These are phyloP conservation scores for Channa striata DNA, from an alignment of 2,797 vertebrate species.

Conservation along the genomic window DNA sequence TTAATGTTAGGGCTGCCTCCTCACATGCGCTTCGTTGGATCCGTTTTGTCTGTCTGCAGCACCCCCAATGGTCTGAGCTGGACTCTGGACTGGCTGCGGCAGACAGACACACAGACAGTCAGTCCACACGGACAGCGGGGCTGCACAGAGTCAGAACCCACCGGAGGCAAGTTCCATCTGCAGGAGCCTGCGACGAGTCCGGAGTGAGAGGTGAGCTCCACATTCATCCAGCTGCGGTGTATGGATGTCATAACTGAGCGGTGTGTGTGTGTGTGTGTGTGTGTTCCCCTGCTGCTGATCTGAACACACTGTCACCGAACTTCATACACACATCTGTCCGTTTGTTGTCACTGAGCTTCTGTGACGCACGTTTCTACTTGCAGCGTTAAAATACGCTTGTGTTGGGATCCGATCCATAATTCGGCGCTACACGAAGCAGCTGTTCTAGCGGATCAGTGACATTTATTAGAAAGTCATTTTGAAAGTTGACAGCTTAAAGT, in stretches of 20 bases:
- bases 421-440: background rate
- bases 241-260: background rate
- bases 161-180: background rate
- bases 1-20: background rate
- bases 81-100: too few relatives aligned
- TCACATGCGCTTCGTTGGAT: background rate
- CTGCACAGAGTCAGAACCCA: background rate
- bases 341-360: background rate
- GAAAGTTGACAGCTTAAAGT: background rate
- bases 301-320: background rate
- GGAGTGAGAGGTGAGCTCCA: conserved; percentile 40
- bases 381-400: background rate
- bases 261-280: too few relatives aligned
- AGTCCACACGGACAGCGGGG: conserved; percentile 20
- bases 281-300: too few relatives aligned
- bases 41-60: conserved; percentile 16
- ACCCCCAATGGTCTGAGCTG: conserved; percentile 38
- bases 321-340: background rate
- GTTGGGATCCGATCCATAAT: fast-evolving
- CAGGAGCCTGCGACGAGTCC: background rate
- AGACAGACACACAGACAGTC: too few relatives aligned
- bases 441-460: fast-evolving
- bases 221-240: background rate
- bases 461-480: background rate
- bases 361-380: background rate